These are phyloP conservation scores for Melanophora roralis DNA, from an alignment of 2,888 invertebrate genomes.

Conservation along the genomic window DNA sequence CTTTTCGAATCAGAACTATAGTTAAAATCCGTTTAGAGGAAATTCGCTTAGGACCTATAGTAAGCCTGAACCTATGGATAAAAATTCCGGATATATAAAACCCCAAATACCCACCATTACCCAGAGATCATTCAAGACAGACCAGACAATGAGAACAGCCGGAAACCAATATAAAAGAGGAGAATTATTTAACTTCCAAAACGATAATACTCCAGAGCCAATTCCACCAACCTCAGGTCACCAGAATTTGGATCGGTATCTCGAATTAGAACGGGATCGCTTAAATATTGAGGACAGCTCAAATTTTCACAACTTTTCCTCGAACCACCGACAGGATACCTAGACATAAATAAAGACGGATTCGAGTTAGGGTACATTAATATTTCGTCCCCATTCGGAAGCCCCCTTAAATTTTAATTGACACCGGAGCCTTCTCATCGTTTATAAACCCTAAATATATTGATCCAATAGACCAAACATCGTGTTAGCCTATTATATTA, in stretches of 20 bases:
- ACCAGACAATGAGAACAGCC: background rate
- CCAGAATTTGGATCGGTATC: background rate
- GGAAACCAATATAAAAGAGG: conserved; percentile 1
- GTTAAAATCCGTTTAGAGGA: background rate
- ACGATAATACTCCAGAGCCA: background rate
- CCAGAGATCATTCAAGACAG: background rate
- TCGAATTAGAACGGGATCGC: background rate
- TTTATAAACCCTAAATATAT: background rate
- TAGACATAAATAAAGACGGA: too few relatives aligned
- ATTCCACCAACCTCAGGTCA: background rate
- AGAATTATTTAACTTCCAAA: background rate
- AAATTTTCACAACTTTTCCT: background rate
- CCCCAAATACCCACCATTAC: background rate
- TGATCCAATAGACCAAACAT: background rate
- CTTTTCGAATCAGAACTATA: background rate
- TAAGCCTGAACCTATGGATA: conserved; percentile 5
- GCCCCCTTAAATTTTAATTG: conserved; percentile 40
- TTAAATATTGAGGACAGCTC: background rate
- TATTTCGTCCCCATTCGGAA: conserved; percentile 34
- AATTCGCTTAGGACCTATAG: background rate
- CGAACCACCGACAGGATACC: conserved; percentile 2
- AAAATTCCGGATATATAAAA: background rate
- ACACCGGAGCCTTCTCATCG: conserved; percentile 24
- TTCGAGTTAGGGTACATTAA: conserved; percentile 35
- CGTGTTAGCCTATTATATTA: background rate